Evolutionary conservation across 2,888 invertebrate genomes (phyloP).

Genomic region (Eristalis tenax): DNA sequence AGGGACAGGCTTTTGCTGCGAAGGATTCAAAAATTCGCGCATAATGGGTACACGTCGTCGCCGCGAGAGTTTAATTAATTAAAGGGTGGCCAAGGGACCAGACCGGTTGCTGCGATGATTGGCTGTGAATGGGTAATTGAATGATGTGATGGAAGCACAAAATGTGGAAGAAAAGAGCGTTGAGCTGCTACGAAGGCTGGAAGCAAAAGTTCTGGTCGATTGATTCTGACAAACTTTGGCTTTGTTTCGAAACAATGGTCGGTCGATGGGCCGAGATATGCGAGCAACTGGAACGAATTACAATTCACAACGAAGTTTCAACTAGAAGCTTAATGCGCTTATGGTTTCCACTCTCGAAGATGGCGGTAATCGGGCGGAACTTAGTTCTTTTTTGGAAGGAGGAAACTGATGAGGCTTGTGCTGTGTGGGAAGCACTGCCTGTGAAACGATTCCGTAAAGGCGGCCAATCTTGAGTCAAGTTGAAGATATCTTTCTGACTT

Average conservation of each 20-base stretch:
- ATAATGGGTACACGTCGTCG: background rate
- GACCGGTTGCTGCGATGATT: background rate
- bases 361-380: background rate
- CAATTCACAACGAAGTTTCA: background rate
- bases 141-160: background rate
- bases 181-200: background rate
- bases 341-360: background rate
- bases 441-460: too few relatives aligned
- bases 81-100: background rate
- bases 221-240: background rate
- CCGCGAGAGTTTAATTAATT: constrained; percentile 8
- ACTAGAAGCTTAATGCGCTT: background rate
- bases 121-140: background rate
- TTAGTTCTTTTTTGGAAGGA: background rate
- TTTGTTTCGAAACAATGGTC: background rate
- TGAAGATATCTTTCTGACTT: too few relatives aligned
- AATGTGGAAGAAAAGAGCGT: background rate
- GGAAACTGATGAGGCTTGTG: too few relatives aligned
- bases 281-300: background rate
- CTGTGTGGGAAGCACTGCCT: too few relatives aligned
- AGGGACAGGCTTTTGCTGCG: background rate
- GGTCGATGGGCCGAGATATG: background rate
- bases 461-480: too few relatives aligned
- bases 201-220: background rate
- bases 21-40: background rate